Evolutionary conservation across 2,113 vertebrate species (phyloP).

Genomic region (Varanus komodoensis): DNA sequence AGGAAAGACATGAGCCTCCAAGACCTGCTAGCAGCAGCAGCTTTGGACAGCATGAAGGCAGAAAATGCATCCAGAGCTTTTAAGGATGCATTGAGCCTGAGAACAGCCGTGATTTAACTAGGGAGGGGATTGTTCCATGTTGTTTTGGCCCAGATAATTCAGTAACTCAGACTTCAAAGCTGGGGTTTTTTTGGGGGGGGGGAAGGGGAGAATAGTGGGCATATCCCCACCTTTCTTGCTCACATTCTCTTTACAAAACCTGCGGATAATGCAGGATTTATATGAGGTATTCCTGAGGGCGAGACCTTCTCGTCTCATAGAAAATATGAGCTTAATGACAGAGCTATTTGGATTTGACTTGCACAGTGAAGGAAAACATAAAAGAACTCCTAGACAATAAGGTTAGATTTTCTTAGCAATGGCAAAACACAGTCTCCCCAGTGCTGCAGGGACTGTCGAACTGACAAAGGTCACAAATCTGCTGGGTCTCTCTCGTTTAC

Average conservation of each 20-base stretch:
- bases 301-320: not conserved
- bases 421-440: not conserved
- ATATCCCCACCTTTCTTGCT: not conserved
- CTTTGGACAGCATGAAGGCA: not conserved
- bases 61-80: not conserved
- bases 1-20: not conserved
- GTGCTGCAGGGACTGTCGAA: not conserved
- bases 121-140: not conserved
- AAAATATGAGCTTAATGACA: slow-evolving; percentile 6
- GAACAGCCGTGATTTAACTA: not conserved
- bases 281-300: not conserved
- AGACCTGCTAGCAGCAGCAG: not conserved
- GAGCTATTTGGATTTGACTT: slow-evolving; percentile 15
- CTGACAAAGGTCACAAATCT: not conserved
- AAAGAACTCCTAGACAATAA: not conserved
- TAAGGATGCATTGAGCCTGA: slow-evolving; percentile 3
- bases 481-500: not conserved
- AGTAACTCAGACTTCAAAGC: not conserved
- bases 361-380: not conserved
- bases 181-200: not conserved
- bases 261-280: not conserved
- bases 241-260: not conserved
- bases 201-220: too few relatives aligned
- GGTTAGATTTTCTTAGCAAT: not conserved
- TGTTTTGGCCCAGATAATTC: not conserved